Base-by-base conservation (phyloP, 1,140 invertebrate species). In the Spodoptera litura region DNA sequence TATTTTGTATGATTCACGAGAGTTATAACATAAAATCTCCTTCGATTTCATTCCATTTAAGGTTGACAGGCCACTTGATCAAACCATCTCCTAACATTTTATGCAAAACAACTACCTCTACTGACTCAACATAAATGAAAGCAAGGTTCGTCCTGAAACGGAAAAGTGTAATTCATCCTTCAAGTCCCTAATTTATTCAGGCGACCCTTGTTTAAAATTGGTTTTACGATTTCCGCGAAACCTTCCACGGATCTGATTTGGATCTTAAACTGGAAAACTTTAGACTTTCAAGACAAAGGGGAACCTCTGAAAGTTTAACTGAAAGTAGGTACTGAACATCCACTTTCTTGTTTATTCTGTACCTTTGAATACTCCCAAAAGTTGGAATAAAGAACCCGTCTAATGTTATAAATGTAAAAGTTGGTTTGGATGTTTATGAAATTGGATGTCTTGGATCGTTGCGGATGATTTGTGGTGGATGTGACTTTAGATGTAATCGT, bases 171-270 rank as follows among this genome's bases (percentile, higher is more conserved):
- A 44, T 72, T 11, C 53, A 72, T 70, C 52, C 71, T 74, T 61
- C 20, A 61, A 31, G 56, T 12, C 8, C n/a, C 44, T 74, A 56
- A 74, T 74, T 74, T 59, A 74, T 74, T 74, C 71, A 74, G 11
- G 13, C 38, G 55, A 74, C 55, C 55, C 55, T 49, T 74, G 56
- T 61, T 61, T 74, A 49, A 27, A 74, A 74, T 27, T 51, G 56
- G 56, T 59, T 74, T 74, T 59, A 74, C 71, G 71, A 61, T 74
- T 51, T 49, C 56, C 71, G 55, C n/a, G 12, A 27, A 49, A 55
- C 35, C 11, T 59, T 59, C n/a, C 52, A 31, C 31, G 15, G 56
- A 74, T 74, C 49, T 61, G 38, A 61, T 74, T 74, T 51, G 38
- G 56, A 59, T 61, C 55, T 74, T 6, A 59, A 72, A 27, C 27